A percentile compares a stretch with the other conserved stretches of the same genome.
phyloP scores from a whole-genome alignment of 1,140 invertebrate species.

The Cherax destructor region DNA sequence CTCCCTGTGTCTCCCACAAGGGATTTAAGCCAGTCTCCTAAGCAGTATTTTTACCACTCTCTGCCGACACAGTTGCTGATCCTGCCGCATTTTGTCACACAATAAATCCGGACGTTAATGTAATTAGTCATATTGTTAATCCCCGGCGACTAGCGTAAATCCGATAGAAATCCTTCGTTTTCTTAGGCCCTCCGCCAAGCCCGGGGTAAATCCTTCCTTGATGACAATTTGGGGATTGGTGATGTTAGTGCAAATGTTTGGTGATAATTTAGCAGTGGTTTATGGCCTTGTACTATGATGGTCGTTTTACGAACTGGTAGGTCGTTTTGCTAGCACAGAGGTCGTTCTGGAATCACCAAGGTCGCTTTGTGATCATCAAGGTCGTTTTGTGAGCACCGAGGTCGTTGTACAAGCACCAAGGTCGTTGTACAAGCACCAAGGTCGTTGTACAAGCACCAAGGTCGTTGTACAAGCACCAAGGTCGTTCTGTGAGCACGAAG shows the following conservation, averaged over 20 bases:
- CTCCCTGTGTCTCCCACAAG: background rate
- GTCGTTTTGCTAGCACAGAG: too few relatives aligned
- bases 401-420: too few relatives aligned
- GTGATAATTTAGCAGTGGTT: slow-evolving; percentile 10
- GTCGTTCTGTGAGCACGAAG: too few relatives aligned
- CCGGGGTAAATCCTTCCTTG: slow-evolving; percentile 10
- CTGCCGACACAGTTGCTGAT: background rate
- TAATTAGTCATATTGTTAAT: slow-evolving; percentile 48
- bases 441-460: too few relatives aligned
- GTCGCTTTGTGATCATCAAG: too few relatives aligned
- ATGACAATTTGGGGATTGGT: slow-evolving; percentile 23
- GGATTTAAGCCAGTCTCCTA: too few relatives aligned
- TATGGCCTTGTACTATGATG: background rate
- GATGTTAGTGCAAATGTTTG: slow-evolving; percentile 15
- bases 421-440: too few relatives aligned
- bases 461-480: too few relatives aligned
- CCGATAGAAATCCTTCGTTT: slow-evolving; percentile 34
- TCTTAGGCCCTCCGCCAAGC: slow-evolving; percentile 14
- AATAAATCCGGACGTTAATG: slow-evolving; percentile 37
- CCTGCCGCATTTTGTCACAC: slow-evolving; percentile 14
- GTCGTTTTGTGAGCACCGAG: too few relatives aligned
- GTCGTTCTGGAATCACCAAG: too few relatives aligned
- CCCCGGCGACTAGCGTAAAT: slow-evolving; percentile 29
- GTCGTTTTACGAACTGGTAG: background rate
- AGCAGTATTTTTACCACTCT: too few relatives aligned